These are phyloP conservation scores for Hiodon alosoides DNA, from an alignment of 2,113 vertebrate genomes.

Conservation along the genomic window DNA sequence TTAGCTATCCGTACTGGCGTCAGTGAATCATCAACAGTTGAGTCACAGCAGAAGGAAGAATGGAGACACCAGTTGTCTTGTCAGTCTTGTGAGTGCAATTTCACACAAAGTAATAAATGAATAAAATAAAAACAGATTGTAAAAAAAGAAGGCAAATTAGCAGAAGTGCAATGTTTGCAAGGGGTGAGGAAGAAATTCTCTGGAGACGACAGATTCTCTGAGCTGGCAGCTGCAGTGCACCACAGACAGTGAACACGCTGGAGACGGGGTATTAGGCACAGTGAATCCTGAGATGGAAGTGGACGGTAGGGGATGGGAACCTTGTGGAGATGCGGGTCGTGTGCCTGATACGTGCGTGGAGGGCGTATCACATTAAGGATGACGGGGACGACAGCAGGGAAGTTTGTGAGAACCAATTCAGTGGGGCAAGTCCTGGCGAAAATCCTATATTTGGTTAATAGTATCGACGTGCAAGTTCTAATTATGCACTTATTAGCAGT, in stretches of 20 bases:
- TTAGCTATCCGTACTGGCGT: constrained; percentile 32
- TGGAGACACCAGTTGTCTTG: constrained; percentile 36
- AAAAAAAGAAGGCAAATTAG: not conserved
- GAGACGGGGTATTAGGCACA: not conserved
- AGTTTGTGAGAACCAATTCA: too few relatives aligned
- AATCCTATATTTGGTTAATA: too few relatives aligned
- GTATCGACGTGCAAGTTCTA: not conserved
- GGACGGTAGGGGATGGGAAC: not conserved
- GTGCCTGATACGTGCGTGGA: too few relatives aligned
- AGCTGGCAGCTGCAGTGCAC: constrained; percentile 11
- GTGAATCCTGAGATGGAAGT: not conserved
- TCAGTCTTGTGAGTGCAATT: constrained; percentile 35
- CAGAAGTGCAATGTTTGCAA: constrained; percentile 2
- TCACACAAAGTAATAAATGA: constrained; percentile 27
- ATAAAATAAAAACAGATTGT: not conserved
- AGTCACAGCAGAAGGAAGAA: constrained; percentile 51
- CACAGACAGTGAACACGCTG: not conserved
- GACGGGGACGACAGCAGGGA: too few relatives aligned
- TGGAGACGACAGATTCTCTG: not conserved
- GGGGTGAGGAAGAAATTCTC: not conserved
- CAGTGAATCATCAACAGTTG: constrained; percentile 37
- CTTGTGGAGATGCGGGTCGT: too few relatives aligned
- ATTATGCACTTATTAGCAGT: not conserved
- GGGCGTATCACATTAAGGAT: too few relatives aligned
- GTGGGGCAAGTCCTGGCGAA: too few relatives aligned